Percentiles rank a stretch among this genome's conserved stretches.
Conservation (phyloP, 2,888 invertebrate genomes). For the Drosophila demipolita region DNA sequence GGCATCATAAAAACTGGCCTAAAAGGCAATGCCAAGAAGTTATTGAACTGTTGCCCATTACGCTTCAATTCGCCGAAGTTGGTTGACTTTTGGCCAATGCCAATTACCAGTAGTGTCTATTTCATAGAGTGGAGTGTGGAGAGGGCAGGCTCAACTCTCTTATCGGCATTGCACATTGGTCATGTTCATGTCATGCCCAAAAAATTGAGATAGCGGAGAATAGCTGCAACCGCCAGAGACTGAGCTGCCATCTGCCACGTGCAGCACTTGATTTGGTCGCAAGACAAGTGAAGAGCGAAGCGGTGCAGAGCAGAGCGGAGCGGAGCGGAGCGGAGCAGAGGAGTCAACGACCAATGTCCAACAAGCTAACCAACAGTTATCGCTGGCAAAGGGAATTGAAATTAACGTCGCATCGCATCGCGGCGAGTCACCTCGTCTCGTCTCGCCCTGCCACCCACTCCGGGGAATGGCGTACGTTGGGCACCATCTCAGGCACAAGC, state of each 20-base stretch:
- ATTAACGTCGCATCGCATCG: constrained; percentile 60
- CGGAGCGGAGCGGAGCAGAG: neutral
- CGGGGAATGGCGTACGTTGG: neutral
- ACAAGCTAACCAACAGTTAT: constrained; percentile 35
- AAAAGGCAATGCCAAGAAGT: constrained; percentile 74
- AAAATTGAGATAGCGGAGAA: constrained; percentile 63
- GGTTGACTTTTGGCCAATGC: constrained; percentile 50
- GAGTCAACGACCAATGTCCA: constrained; percentile 65
- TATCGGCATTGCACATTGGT: constrained; percentile 77
- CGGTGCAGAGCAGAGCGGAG: neutral
- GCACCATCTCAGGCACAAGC: neutral
- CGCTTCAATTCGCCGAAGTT: constrained; percentile 75
- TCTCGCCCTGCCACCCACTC: neutral
- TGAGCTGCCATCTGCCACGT: constrained; percentile 69
- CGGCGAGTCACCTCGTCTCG: neutral
- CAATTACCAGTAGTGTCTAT: constrained; percentile 37
- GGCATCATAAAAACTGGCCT: constrained; percentile 30
- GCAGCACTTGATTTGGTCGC: constrained; percentile 74
- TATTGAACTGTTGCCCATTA: constrained; percentile 83
- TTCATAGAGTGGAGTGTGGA: neutral
- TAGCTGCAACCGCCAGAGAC: constrained; percentile 31
- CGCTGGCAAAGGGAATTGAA: constrained; percentile 65
- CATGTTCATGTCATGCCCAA: constrained; percentile 65
- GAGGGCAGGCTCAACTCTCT: constrained; percentile 39
- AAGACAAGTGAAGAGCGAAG: neutral